phyloP scores from a whole-genome alignment of 2,888 invertebrate genomes.

The Esperia sulphurella region DNA sequence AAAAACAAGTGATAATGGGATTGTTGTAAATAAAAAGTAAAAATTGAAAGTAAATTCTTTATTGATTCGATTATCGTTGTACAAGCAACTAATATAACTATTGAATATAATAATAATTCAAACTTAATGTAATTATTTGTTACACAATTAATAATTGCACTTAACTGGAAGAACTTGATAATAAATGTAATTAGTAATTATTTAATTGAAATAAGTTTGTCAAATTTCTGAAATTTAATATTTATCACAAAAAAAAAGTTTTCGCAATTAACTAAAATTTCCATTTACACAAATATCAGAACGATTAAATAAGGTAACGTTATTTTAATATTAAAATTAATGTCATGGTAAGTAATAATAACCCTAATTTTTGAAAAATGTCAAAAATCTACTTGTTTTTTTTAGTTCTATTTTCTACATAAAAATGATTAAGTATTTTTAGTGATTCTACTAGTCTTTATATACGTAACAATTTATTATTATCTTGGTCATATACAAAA shows the following conservation, averaged over 20 bases:
- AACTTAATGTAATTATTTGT: slow-evolving; percentile 30
- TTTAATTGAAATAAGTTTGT: background rate
- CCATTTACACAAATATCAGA: too few species aligned
- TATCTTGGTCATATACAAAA: slow-evolving; percentile 28
- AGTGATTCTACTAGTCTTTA: slow-evolving; percentile 8
- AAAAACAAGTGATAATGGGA: too few species aligned
- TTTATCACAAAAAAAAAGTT: background rate
- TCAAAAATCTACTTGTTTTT: slow-evolving; percentile 31
- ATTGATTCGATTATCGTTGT: slow-evolving; percentile 48
- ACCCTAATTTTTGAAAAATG: slow-evolving; percentile 27
- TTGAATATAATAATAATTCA: slow-evolving; percentile 36
- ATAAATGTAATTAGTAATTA: slow-evolving; percentile 8
- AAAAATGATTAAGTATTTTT: slow-evolving; percentile 10
- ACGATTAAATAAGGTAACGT: too few species aligned
- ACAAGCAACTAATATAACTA: slow-evolving; percentile 54
- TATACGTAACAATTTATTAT: slow-evolving; percentile 11
- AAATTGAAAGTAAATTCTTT: slow-evolving; percentile 27
- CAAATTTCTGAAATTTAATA: background rate
- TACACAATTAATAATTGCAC: slow-evolving; percentile 28
- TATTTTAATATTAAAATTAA: background rate
- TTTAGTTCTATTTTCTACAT: slow-evolving; percentile 10
- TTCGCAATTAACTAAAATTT: too few species aligned
- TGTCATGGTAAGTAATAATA: background rate
- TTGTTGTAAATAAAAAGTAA: too few species aligned
- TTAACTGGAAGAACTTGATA: slow-evolving; percentile 42